Base-by-base conservation (phyloP, 64 coral and sea anemone genomes). In the Acropora yongei region DNA sequence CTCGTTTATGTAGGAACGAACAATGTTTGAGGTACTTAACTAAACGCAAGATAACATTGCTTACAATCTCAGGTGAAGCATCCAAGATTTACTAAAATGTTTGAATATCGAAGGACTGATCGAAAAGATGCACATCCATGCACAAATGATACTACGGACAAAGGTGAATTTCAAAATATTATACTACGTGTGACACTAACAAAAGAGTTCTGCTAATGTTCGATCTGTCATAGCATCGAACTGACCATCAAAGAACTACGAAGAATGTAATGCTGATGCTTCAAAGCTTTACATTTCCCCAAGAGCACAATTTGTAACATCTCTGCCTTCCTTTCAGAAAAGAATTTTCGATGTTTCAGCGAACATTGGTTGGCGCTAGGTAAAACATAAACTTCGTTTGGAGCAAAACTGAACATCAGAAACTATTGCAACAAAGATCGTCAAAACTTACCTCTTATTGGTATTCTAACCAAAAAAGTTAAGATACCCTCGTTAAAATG, bases 401-500 rank as follows among this genome's bases (percentile, higher is more conserved):
- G 1, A 13, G 75, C 44, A 78, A 7, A 4, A 47, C 44, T 13
- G 17, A 71, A 65, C 13, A 8, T 72, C 3, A 8, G 2, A 4
- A 18, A 17, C 13, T 3, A 55, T 68, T 40, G 13, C 51, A 89
- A 61, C 18, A 2, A 18, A 55, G 3, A 45, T 57, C 39, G 19
- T 6, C 66, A 44, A 90, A 72, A 47, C 49, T 49, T 49, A 71
- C 77, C 87, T 78, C 42, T 94, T 41, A 45, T 11, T 89, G 57
- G 42, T 76, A 75, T 43, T 94, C 78, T 89, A 49, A 46, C 68
- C 75, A 71, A 78, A 13, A 84, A 82, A 78, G 53, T 71, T 76
- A 65, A 5, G 17, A 11, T 90, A 11, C 3, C 57, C 68, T 78
- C 41, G 81, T 51, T 89, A 89, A 94, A 94, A 94, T 85, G 82